phyloP scores from a whole-genome alignment of 2,113 vertebrate genomes.

The Cheirogaleus medius region DNA sequence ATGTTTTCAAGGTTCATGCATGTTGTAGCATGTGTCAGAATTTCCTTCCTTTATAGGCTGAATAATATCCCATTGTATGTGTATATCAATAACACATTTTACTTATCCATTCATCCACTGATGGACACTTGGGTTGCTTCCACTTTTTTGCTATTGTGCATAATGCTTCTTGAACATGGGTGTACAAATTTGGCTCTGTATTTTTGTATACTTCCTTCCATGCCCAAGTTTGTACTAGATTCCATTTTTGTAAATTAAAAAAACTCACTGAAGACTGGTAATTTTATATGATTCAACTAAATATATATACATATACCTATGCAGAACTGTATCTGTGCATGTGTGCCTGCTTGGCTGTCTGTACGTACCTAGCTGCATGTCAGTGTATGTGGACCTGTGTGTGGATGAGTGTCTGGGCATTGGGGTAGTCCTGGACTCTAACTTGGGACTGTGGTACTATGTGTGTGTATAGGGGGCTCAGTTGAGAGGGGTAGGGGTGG shows the following conservation, averaged over 20 bases:
- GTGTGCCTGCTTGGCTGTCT: not conserved
- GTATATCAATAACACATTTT: not conserved
- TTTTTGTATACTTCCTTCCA: not conserved
- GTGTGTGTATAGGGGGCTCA: not conserved
- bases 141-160: not conserved
- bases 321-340: not conserved
- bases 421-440: not conserved
- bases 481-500: not conserved
- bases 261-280: not conserved
- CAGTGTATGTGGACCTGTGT: conserved; percentile 35
- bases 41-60: not conserved
- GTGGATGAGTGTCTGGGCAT: not conserved
- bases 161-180: not conserved
- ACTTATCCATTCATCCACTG: not conserved
- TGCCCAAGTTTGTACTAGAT: not conserved
- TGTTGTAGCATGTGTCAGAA: not conserved
- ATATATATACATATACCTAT: not conserved
- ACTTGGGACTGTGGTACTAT: not conserved
- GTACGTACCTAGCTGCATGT: not conserved
- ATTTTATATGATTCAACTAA: not conserved
- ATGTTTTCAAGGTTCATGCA: not conserved
- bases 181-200: not conserved
- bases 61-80: not conserved
- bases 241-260: conserved; percentile 32
- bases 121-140: not conserved